These are phyloP conservation scores for Pardalotus punctatus DNA, from an alignment of 2,113 vertebrate genomes.

Conservation along the genomic window DNA sequence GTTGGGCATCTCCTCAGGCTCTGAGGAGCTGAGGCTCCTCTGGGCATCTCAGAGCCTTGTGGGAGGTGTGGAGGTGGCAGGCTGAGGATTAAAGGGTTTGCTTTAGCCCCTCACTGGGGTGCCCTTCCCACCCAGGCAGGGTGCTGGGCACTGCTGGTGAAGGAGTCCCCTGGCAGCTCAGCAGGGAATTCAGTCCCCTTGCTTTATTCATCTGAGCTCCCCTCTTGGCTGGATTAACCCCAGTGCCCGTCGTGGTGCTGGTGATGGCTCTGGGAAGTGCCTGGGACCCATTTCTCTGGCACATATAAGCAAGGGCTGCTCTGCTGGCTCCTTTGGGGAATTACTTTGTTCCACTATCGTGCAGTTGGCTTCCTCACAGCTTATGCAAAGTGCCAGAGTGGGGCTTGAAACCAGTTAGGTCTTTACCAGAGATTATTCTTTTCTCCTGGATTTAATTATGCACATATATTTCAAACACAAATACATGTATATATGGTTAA, in stretches of 20 bases:
- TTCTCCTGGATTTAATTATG: slow-evolving; percentile 3
- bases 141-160: neutral
- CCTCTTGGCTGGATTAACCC: fast-evolving
- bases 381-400: neutral
- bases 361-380: neutral
- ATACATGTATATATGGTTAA: neutral
- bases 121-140: fast-evolving
- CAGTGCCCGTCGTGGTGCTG: neutral
- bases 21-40: too few species aligned
- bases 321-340: fast-evolving
- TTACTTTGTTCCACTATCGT: neutral
- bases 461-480: neutral
- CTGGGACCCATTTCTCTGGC: neutral
- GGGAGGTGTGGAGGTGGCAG: neutral
- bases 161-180: neutral
- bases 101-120: neutral
- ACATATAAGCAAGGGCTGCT: neutral
- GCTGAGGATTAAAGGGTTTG: neutral
- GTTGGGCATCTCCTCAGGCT: neutral
- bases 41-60: neutral
- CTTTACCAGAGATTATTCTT: neutral
- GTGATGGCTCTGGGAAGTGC: fast-evolving
- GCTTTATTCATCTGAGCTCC: neutral
- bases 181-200: neutral
- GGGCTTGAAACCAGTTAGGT: neutral